A percentile compares a stretch with the other conserved stretches of the same genome.
Conservation (phyloP, 2,797 vertebrate genomes). For the Myiotriccus ornatus region DNA sequence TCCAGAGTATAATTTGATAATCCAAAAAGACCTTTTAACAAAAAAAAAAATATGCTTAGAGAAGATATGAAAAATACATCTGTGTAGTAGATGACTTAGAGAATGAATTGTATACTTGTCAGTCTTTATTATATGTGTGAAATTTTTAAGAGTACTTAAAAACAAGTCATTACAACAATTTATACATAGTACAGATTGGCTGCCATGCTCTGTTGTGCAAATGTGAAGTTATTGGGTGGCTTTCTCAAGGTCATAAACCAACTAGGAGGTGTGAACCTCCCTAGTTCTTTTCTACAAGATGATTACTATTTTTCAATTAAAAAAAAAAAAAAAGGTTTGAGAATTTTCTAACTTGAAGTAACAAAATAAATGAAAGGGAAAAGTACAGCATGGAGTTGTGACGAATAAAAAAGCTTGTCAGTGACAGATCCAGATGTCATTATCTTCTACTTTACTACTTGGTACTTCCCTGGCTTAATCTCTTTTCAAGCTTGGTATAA, state of each 20-base stretch:
- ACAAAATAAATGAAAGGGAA: background rate
- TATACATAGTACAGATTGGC: background rate
- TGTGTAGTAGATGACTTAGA: background rate
- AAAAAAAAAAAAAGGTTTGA: background rate
- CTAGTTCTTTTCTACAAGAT: background rate
- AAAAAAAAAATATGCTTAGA: background rate
- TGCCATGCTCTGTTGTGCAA: rapidly evolving
- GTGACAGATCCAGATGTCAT: background rate
- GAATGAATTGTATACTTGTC: background rate
- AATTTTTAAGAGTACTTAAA: background rate
- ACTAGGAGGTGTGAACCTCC: background rate
- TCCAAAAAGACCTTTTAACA: background rate
- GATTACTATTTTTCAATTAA: background rate
- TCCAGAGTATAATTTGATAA: background rate
- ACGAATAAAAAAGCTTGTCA: background rate
- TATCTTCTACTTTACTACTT: background rate
- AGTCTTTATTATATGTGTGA: background rate
- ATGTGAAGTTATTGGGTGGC: background rate
- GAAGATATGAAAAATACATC: background rate
- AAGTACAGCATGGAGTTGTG: background rate
- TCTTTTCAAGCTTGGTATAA: background rate
- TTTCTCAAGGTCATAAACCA: background rate
- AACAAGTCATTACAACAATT: background rate
- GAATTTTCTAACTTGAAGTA: background rate
- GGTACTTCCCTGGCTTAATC: background rate